Percentiles rank a stretch among this genome's conserved stretches.
These are phyloP conservation scores for Phyllostomus hastatus DNA, from an alignment of 2,113 vertebrate genomes.

Conservation along the genomic window DNA sequence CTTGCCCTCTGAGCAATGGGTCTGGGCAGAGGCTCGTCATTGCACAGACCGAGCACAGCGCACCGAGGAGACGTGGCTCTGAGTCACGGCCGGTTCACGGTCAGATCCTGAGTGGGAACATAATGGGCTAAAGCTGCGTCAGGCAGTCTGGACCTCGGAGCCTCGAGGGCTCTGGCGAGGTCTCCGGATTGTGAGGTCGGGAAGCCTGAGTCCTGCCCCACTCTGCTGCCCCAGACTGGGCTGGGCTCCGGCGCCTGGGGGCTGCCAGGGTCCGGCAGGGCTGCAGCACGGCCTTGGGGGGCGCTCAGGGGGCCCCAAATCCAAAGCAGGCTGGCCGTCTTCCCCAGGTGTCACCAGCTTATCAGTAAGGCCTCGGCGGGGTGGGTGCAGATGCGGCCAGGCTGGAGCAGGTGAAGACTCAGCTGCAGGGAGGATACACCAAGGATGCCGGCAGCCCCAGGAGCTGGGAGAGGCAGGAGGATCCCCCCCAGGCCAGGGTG, in stretches of 20 bases:
- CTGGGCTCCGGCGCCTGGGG: no score
- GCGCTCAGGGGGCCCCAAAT: no score
- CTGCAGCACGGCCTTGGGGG: background rate
- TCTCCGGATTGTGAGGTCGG: fast-evolving
- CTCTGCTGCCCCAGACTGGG: no score
- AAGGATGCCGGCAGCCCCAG: background rate
- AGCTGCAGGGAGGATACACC: background rate
- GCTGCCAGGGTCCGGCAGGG: fast-evolving
- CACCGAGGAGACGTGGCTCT: background rate
- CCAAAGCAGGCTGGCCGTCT: background rate
- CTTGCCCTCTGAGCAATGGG: background rate
- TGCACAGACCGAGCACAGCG: fast-evolving
- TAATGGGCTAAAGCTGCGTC: background rate
- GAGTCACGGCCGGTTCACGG: background rate
- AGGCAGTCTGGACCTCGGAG: no score
- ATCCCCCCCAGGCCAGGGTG: background rate
- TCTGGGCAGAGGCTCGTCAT: fast-evolving
- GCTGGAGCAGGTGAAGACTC: background rate
- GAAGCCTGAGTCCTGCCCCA: background rate
- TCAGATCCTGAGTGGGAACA: background rate
- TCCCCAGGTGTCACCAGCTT: no score
- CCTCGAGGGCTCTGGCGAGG: background rate
- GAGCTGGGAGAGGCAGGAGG: background rate
- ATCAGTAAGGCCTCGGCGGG: background rate
- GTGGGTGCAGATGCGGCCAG: background rate